Base-by-base conservation (phyloP, 2,113 vertebrate genomes). In the Callospermophilus lateralis region DNA sequence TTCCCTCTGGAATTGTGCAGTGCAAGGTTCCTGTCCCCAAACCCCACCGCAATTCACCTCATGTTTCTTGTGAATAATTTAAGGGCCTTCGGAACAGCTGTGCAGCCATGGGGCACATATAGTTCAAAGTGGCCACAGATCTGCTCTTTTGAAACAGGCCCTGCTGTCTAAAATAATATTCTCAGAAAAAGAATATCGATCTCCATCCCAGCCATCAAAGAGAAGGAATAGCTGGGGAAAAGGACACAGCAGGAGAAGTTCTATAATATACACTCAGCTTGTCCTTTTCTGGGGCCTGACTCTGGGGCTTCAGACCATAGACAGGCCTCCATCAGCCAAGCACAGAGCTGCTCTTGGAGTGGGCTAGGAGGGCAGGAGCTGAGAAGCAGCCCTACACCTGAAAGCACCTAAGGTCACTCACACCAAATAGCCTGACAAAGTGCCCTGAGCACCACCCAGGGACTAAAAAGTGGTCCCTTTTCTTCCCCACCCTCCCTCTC, bases 81-180 rank as follows among this genome's bases (percentile, higher is more conserved):
- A 96, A 97, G 48, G 55, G 24, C 37, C 90, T 85, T 16, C 20
- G 70, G 63, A 79, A 86, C 63, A 93, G 74, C 79, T 96, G 65
- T n/a, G 70, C 48, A 51, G 45, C 55, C 20, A 8, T 1, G 37
- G 20, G 65, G 80, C 32, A 39, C 4, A 17, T 37, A 68, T 39
- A 26, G 63, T 81, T 88, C 92, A 78, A 37, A 93, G 51, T 68
- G 80, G 79, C 84, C 76, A 17, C 42, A 73, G 70, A 73, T 19
- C 13, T 83, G 77, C 37, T 77, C 90, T 96, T 92, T 65, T 63
- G 81, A 96, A 97, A 97, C 0, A 42, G 10, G 20, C 37, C 34
- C 42, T 81, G 78, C 30, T 87, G 74, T 72, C 87, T 84, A 63
- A 73, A 93, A 58, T 86, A 39, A 53, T 68, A 73, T 84, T 89